Percentiles rank a stretch among this genome's conserved stretches.
These are phyloP conservation scores for Australoheros scitulus DNA, from an alignment of 2,113 vertebrate genomes.

Conservation along the genomic window DNA sequence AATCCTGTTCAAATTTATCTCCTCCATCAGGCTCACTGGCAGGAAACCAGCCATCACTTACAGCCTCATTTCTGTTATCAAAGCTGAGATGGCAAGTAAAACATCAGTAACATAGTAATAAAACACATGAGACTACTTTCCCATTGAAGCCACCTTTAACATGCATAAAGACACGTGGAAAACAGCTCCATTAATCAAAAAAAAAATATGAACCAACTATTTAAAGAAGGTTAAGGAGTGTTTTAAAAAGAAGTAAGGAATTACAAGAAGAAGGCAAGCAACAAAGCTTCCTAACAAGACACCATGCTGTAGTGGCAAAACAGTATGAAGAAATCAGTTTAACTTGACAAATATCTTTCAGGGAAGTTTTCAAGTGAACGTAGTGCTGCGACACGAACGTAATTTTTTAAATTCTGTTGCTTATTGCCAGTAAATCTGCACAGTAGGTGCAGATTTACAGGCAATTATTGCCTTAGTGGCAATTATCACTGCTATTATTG, in stretches of 20 bases:
- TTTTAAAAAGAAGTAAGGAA: background rate
- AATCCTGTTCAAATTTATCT: constrained; percentile 51
- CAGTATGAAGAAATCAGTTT: background rate
- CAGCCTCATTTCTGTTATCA: constrained; percentile 27
- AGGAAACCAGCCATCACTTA: constrained; percentile 40
- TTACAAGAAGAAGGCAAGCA: background rate
- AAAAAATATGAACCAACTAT: background rate
- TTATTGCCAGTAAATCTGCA: background rate
- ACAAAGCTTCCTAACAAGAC: background rate
- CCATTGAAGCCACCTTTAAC: background rate
- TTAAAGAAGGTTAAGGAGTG: background rate
- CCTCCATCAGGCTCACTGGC: constrained; percentile 41
- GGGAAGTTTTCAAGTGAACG: too few species aligned
- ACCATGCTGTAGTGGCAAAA: background rate
- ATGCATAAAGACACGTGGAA: background rate
- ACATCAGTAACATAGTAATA: constrained; percentile 5
- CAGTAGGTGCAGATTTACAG: background rate
- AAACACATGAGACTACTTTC: constrained; percentile 3
- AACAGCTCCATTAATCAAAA: background rate
- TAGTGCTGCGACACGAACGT: too few species aligned
- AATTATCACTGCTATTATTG: too few species aligned
- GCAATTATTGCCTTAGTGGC: too few species aligned
- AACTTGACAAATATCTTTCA: too few species aligned
- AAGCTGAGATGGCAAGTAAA: constrained; percentile 31
- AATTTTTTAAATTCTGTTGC: too few species aligned